Percentiles rank a stretch among this genome's conserved stretches.
phyloP scores from a whole-genome alignment of 1,140 invertebrate species.

The Patella vulgata region DNA sequence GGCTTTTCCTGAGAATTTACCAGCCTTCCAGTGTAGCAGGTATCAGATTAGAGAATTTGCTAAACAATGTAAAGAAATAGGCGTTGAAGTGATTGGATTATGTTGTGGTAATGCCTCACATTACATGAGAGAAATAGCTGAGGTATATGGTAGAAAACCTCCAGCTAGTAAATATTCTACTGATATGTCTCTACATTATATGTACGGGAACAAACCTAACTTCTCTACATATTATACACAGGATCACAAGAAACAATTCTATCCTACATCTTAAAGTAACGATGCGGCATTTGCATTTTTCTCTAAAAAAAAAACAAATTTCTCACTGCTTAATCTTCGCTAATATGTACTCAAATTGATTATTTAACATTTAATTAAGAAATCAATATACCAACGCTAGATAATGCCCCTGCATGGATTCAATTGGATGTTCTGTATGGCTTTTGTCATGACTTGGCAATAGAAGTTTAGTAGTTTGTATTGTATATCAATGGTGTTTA shows the following conservation, averaged over 20 bases:
- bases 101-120: conserved; percentile 32
- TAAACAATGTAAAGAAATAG: conserved; percentile 30
- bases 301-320: too few species aligned
- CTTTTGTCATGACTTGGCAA: too few species aligned
- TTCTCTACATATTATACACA: background rate
- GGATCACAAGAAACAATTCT: background rate
- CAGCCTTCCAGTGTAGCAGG: conserved; percentile 32
- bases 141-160: conserved; percentile 20
- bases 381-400: too few species aligned
- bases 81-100: conserved; percentile 30
- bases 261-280: too few species aligned
- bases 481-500: too few species aligned
- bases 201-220: background rate
- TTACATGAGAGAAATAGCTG: conserved; percentile 34
- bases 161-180: conserved; percentile 23
- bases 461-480: too few species aligned
- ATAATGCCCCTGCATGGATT: too few species aligned
- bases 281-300: too few species aligned
- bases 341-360: too few species aligned
- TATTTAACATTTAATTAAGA: too few species aligned
- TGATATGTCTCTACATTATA: background rate
- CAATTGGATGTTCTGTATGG: too few species aligned
- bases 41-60: conserved; percentile 25
- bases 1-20: conserved; percentile 48
- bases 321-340: too few species aligned